These are phyloP conservation scores for Dicrostonyx torquatus DNA, from an alignment of 2,797 vertebrate species.

Conservation along the genomic window DNA sequence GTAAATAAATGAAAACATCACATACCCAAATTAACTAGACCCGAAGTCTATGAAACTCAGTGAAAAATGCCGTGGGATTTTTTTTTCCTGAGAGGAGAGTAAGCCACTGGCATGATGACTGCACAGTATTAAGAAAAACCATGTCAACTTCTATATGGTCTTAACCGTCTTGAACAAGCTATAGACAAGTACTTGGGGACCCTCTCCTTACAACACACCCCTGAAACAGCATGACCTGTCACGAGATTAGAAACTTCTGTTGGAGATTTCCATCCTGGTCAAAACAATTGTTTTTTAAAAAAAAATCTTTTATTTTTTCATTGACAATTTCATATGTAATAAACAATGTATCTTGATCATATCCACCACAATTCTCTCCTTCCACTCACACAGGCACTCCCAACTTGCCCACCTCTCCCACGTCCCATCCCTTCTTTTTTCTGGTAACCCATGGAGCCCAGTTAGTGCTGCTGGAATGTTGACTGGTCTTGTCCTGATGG, in stretches of 20 bases:
- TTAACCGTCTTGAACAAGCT: neutral
- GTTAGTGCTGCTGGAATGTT: too few relatives aligned
- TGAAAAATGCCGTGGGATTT: neutral
- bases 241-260: neutral
- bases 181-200: neutral
- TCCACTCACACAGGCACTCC: neutral
- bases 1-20: neutral
- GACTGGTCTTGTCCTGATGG: neutral
- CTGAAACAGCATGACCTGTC: neutral
- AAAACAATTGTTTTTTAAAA: neutral
- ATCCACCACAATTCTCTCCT: neutral
- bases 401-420: too few relatives aligned
- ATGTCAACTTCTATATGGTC: neutral
- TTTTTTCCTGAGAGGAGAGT: neutral
- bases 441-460: neutral
- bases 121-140: constrained; percentile 23
- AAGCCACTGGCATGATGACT: constrained; percentile 41
- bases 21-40: neutral
- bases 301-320: neutral
- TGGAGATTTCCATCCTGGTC: neutral
- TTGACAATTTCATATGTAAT: neutral
- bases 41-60: neutral
- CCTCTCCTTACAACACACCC: neutral
- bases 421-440: neutral
- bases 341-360: neutral